Conservation (phyloP, 2,888 invertebrate genomes). For the Amiota minor region DNA sequence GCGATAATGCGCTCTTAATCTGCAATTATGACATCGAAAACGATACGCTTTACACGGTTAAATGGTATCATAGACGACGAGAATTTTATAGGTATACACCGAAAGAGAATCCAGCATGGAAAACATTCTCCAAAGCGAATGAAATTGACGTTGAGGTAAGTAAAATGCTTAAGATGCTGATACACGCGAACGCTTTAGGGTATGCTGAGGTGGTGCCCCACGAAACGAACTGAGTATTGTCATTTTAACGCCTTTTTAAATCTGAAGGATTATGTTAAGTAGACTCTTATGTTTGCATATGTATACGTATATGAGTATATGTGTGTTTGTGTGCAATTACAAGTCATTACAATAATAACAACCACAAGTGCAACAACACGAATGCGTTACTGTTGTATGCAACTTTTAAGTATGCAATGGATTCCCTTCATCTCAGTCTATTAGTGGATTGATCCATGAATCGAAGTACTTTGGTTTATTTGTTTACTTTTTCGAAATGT, state of each 20-base stretch:
- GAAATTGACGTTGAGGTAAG: conserved; percentile 87
- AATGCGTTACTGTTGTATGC: background rate
- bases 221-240: background rate
- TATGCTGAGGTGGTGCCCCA: background rate
- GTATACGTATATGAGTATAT: background rate
- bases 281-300: background rate
- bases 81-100: conserved; percentile 91
- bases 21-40: conserved; percentile 88
- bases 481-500: conserved; percentile 53
- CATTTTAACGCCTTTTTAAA: conserved; percentile 5
- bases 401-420: conserved; percentile 19
- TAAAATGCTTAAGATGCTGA: conserved; percentile 24
- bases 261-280: conserved; percentile 23
- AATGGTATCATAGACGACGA: conserved; percentile 88
- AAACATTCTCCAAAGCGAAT: conserved; percentile 79
- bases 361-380: conserved; percentile 1
- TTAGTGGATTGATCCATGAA: no score
- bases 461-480: conserved; percentile 41
- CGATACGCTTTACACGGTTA: conserved; percentile 88
- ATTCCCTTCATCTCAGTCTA: no score
- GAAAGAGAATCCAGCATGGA: conserved; percentile 81
- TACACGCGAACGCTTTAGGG: background rate
- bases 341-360: conserved; percentile 20
- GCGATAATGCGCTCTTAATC: conserved; percentile 79
- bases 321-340: background rate